phyloP scores from a whole-genome alignment of 2,888 invertebrate genomes.

The Tanypteryx hageni region DNA sequence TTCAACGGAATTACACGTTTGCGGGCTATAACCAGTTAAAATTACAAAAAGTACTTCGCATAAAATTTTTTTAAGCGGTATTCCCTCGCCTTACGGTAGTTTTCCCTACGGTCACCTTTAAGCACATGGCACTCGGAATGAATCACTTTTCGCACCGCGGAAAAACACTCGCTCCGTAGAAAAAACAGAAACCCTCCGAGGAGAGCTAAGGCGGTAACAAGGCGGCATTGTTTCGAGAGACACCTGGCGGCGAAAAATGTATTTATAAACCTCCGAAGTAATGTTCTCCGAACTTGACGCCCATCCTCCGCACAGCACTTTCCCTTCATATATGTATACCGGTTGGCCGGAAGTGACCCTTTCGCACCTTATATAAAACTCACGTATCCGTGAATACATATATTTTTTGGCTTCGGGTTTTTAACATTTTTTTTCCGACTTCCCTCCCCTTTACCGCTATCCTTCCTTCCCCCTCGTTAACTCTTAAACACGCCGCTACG shows the following conservation, averaged over 20 bases:
- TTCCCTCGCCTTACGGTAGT: neutral
- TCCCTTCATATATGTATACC: neutral
- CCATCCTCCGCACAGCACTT: neutral
- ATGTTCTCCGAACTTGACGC: neutral
- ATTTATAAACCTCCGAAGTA: neutral
- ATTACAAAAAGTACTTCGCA: too few relatives aligned
- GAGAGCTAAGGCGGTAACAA: neutral
- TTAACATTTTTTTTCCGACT: neutral
- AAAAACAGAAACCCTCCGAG: neutral
- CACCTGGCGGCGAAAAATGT: slow-evolving; percentile 4
- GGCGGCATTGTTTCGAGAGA: neutral
- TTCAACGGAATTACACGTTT: too few relatives aligned
- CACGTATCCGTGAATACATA: neutral
- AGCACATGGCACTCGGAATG: neutral
- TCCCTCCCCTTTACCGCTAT: neutral
- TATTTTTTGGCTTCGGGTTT: neutral
- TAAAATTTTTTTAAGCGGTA: neutral
- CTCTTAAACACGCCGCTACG: neutral
- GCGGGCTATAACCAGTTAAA: too few relatives aligned
- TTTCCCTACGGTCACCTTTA: neutral
- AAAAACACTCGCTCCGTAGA: neutral
- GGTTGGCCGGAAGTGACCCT: neutral
- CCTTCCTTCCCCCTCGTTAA: neutral
- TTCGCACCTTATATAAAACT: neutral
- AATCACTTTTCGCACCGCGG: neutral